Base-by-base conservation (phyloP, 2,888 invertebrate species). In the Formica aserva region DNA sequence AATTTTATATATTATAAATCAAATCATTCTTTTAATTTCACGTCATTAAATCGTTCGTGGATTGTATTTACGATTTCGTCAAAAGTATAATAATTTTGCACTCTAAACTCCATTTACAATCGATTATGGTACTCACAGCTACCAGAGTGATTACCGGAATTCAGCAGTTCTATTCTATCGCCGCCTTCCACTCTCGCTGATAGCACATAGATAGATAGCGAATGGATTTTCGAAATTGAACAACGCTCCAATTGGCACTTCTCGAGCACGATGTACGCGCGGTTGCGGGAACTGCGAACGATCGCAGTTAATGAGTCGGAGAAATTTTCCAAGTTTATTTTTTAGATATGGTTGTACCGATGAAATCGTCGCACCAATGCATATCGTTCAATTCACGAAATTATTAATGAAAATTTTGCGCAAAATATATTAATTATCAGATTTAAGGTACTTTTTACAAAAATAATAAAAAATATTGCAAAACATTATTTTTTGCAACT, bases 161-260 rank as follows among this genome's bases (percentile, higher is more conserved):
- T 72, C 41, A 18, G n/a, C 32, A 57, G 32, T 72, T 57, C 26
- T 45, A 38, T 77, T 13, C 77, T n/a, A 38, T 29, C 35, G 76
- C 29, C 35, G 52, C 35, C 74, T 78, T 78, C 78, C 74, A 78
- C 32, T 72, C 57, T 57, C 57, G 74, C 22, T 15, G 74, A 78
- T 57, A 41, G n/a, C 22, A 38, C 22, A 48, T 41, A 45, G 29
- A 72, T 72, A 71, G n/a, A 52, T 52, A 52, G 48, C 57, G 32
- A 72, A 78, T 78, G 45, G 78, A 29, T 78, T 78, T 78, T 78
- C 78, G n/a, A 60, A 78, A 72, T 78, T 78, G 72, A 45, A 71
- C 72, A 72, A 45, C 32, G 32, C 32, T 38, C 65, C 26, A 38
- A 38, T 22, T 71, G 18, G 57, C 41, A 41, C 29, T 72, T 78